A percentile compares a stretch with the other conserved stretches of the same genome.
Evolutionary conservation across 2,888 invertebrate species (phyloP).

Genomic region (Nephrotoma flavescens): DNA sequence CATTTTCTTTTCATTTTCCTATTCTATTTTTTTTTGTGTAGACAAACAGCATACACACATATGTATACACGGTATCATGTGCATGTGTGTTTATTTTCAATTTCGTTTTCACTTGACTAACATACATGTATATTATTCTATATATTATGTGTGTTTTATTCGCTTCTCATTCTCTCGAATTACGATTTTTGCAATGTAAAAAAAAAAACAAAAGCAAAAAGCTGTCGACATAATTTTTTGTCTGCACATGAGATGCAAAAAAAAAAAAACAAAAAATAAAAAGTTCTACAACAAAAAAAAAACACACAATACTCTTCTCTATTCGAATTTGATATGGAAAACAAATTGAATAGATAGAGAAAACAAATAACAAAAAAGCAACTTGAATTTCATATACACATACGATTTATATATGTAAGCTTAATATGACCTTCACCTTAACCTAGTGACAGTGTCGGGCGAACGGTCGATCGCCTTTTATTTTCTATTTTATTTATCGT

Average conservation of each 20-base stretch:
- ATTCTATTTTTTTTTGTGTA: not conserved
- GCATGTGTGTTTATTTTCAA: not conserved
- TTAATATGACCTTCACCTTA: conserved; percentile 33
- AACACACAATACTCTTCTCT: not conserved
- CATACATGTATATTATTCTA: not conserved
- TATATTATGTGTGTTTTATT: not conserved
- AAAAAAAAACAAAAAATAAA: not conserved
- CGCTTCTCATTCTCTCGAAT: not conserved
- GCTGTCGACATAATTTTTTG: not conserved
- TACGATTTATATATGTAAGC: not conserved
- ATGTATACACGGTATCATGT: not conserved
- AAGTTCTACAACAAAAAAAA: not conserved
- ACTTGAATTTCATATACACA: not conserved
- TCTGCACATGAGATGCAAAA: not conserved
- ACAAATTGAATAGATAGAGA: not conserved
- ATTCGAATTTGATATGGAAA: not conserved
- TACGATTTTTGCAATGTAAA: not conserved
- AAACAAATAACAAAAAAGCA: not conserved
- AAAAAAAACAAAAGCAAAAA: not conserved
- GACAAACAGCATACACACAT: not conserved
- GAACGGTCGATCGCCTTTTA: conserved; percentile 31
- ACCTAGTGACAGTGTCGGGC: conserved; percentile 34
- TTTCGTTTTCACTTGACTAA: not conserved
- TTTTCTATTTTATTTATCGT: not conserved
- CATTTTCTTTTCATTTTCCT: not conserved